Evolutionary conservation across 2,888 invertebrate genomes (phyloP), one percentile per base, ranked within the genome.

Genomic region (Zaprionus bogoriensis): DNA sequence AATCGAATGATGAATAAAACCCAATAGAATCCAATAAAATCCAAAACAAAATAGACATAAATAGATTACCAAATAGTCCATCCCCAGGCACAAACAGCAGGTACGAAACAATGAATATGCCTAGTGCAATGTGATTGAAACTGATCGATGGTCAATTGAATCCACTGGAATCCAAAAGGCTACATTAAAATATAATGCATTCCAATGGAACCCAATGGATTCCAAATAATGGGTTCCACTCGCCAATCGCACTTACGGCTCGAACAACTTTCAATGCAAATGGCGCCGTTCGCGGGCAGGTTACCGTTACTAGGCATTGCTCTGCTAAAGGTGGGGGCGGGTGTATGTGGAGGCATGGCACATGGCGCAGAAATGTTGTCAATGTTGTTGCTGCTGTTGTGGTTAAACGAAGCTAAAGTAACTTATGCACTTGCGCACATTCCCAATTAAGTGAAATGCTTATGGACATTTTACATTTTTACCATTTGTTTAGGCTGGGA

Each of bases 201-300:
- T 17, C 30, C 51, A 47, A 44, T 45, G 25, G 54, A 48, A 42
- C 6, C 7, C 32, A 17, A n/a, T n/a, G n/a, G n/a, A n/a, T n/a
- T n/a, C n/a, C n/a, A n/a, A n/a, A n/a, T n/a, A n/a, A n/a, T n/a
- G n/a, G n/a, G n/a, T n/a, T n/a, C n/a, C n/a, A n/a, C n/a, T n/a
- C n/a, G n/a, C n/a, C n/a, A n/a, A n/a, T n/a, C n/a, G n/a, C n/a
- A n/a, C n/a, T n/a, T 9, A 7, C 32, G 17, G 19, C 28, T 25
- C 59, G 32, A 53, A 74, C 75, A 74, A 72, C 81, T 86, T 81
- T 81, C 81, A 83, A 86, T 81, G 87, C 81, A 83, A 84, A 80
- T 80, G 70, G 54, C 63, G 58, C 27, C 27, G 55, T 46, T 54
- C 39, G 19, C 30, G 54, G 53, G 61, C 58, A 44, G 62, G 59